Base-by-base conservation (phyloP, 1,140 invertebrate genomes). In the Pentalonia nigronervosa region DNA sequence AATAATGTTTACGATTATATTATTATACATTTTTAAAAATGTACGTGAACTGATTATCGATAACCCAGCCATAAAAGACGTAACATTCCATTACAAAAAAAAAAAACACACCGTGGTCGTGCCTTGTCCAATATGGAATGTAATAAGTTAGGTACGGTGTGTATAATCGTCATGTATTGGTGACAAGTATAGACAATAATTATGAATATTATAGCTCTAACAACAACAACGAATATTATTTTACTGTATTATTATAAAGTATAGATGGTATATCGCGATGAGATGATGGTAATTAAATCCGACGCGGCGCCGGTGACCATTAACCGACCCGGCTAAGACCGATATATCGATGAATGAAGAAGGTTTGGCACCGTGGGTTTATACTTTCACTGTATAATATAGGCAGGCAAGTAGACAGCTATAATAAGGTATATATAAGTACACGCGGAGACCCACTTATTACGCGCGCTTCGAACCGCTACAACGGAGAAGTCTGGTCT, bases 331-430 rank as follows among this genome's bases (percentile, higher is more conserved):
- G 25, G 25, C 53, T 25, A 56, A 53, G 50, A 89, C 88, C n/a
- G 20, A 56, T 48, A 47, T 30, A n/a, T 17, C 91, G 76, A 93
- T 86, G 91, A 93, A 93, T 86, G 91, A 93, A 93, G 81, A 93
- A 93, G 91, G 91, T 93, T 93, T 93, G 91, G 91, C 91, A 93
- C 36, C 91, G 91, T 93, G 81, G 81, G 91, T 56, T 56, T 86
- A 67, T 67, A 86, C 91, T 93, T 93, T 93, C 91, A 93, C 91
- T 83, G 23, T 86, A 67, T n/a, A 67, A 67, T 67, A 67, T 67
- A 67, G 60, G 60, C 60, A 67, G 60, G 25, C 60, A 67, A 30
- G 30, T 30, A 67, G 60, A 67, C 60, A 67, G 60, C 30, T 67
- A 67, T 67, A 67, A 67, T 67, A 67, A 67, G 60, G 60, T 67